Conservation (phyloP, 2,888 invertebrate species). For the Drosophila buzzatii region DNA sequence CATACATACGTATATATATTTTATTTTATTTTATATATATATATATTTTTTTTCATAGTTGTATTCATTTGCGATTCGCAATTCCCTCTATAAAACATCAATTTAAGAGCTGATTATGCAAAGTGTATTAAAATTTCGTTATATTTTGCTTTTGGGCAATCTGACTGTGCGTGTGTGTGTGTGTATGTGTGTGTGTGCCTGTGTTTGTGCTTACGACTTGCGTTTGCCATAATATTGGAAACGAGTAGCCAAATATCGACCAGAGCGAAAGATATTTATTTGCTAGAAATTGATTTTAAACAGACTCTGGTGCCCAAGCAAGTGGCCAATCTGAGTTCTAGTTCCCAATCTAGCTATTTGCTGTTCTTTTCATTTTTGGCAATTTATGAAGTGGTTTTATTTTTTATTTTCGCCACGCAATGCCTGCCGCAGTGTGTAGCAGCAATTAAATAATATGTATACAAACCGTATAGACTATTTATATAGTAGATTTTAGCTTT, state of each 20-base stretch:
- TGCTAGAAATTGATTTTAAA: conserved; percentile 56
- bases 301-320: conserved; percentile 38
- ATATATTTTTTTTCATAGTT: background rate
- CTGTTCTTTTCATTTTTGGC: conserved; percentile 2
- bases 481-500: background rate
- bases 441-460: conserved; percentile 15
- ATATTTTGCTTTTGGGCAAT: background rate
- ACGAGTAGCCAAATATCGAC: conserved; percentile 41
- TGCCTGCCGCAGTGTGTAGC: background rate
- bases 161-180: background rate
- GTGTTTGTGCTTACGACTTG: conserved; percentile 17
- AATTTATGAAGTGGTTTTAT: conserved; percentile 64
- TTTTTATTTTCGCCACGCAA: conserved; percentile 3
- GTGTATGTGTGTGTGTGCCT: background rate
- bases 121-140: conserved; percentile 27
- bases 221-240: conserved; percentile 48
- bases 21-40: too few relatives aligned
- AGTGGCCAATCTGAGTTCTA: conserved; percentile 15
- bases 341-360: conserved; percentile 5
- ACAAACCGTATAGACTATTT: conserved; percentile 8
- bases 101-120: background rate
- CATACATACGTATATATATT: background rate
- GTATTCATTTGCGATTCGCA: background rate
- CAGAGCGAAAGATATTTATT: conserved; percentile 50
- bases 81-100: background rate